phyloP scores from a whole-genome alignment of 1,140 invertebrate species.

The Bombus waltoni region DNA sequence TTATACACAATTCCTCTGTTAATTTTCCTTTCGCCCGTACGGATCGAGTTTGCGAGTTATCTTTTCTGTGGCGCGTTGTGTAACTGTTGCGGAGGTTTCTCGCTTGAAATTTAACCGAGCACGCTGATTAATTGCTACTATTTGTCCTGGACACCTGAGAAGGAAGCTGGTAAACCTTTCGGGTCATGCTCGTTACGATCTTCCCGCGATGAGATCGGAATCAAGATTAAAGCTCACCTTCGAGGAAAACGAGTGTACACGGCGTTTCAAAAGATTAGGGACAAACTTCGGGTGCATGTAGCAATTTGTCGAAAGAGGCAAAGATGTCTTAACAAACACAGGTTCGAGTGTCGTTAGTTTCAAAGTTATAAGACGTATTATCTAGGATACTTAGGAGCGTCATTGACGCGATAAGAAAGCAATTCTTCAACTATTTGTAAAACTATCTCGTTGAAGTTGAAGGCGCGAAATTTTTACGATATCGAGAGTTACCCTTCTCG shows the following conservation, averaged over 20 bases:
- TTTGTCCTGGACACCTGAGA: conserved; percentile 23
- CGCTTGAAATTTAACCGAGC: conserved; percentile 27
- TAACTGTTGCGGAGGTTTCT: conserved; percentile 15
- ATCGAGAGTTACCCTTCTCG: too few relatives aligned
- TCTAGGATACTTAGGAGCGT: too few relatives aligned
- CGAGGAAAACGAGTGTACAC: background rate
- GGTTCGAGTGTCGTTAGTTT: background rate
- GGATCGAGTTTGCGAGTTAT: background rate
- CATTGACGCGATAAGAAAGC: too few relatives aligned
- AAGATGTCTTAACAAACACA: background rate
- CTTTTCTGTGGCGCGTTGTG: background rate
- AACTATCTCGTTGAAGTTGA: too few relatives aligned
- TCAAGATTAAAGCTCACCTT: conserved; percentile 4
- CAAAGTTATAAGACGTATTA: background rate
- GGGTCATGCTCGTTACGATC: conserved; percentile 7
- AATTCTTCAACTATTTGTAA: too few relatives aligned
- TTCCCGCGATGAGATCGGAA: conserved; percentile 33
- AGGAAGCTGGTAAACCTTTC: conserved; percentile 19
- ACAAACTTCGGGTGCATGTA: background rate
- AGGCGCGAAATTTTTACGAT: too few relatives aligned
- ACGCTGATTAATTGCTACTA: conserved; percentile 53
- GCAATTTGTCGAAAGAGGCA: background rate
- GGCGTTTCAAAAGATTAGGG: background rate
- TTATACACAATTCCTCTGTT: background rate
- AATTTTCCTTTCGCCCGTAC: background rate